phyloP scores from a whole-genome alignment of 2,113 vertebrate genomes.

The Strix uralensis region DNA sequence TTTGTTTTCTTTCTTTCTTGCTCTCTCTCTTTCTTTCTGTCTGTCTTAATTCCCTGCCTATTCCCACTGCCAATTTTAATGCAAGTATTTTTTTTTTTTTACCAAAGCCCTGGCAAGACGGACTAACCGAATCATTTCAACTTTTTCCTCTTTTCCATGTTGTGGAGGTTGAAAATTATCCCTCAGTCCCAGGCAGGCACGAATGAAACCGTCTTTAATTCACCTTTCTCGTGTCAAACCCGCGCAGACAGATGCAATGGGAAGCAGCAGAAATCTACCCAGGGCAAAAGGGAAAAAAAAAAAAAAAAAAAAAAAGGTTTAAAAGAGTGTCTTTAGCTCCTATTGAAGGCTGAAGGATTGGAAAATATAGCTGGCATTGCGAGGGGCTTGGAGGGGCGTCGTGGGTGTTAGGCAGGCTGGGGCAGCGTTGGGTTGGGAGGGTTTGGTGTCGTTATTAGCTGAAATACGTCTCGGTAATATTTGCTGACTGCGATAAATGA shows the following conservation, averaged over 20 bases:
- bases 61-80: not conserved
- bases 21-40: not conserved
- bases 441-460: not conserved
- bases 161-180: not conserved
- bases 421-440: not conserved
- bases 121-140: not conserved
- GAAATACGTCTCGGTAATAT: conserved; percentile 10
- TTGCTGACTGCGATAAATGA: conserved; percentile 57
- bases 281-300: not conserved
- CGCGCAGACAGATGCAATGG: fast-evolving
- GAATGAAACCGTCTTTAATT: not conserved
- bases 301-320: not conserved
- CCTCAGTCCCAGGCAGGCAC: not conserved
- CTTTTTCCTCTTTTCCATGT: not conserved
- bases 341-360: not conserved
- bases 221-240: not conserved
- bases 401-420: not conserved
- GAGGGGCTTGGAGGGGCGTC: not conserved
- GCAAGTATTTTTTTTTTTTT: not conserved
- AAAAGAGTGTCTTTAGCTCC: not conserved
- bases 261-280: not conserved
- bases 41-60: not conserved
- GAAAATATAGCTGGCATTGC: not conserved
- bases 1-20: not conserved
- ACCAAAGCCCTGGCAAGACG: not conserved